Conservation (phyloP, 2,797 vertebrate species). For the Pseudotriccus pelzelni region DNA sequence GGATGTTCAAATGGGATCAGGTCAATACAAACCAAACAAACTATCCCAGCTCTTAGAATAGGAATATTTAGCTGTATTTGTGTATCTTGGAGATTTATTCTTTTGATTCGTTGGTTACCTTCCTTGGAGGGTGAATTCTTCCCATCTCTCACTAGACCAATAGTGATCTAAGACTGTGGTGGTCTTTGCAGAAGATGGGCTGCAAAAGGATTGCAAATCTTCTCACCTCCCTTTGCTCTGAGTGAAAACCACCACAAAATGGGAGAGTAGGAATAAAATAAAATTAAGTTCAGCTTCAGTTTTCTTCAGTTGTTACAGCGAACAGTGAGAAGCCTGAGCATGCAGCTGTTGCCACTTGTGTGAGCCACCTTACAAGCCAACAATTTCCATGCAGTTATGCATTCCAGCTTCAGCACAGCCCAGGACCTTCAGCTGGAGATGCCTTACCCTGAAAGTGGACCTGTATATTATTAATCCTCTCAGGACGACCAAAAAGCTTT, state of each 20-base stretch:
- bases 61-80: not conserved
- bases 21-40: slow-evolving; percentile 49
- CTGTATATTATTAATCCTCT: not conserved
- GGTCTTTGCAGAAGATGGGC: not conserved
- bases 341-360: not conserved
- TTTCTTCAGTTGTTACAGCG: not conserved
- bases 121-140: not conserved
- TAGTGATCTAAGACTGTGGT: not conserved
- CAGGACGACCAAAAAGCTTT: not conserved
- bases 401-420: not conserved
- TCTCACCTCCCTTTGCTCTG: not conserved
- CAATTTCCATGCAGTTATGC: not conserved
- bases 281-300: not conserved
- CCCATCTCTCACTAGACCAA: not conserved
- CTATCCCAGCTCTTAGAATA: not conserved
- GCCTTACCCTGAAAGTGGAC: not conserved
- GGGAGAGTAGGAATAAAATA: not conserved
- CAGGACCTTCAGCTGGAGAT: not conserved
- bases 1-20: slow-evolving; percentile 45
- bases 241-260: not conserved
- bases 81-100: not conserved
- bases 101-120: not conserved
- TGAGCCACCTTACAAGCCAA: not conserved
- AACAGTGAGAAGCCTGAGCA: not conserved
- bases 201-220: not conserved